phyloP scores from a whole-genome alignment of 2,113 vertebrate species.

The Tachysurus fulvidraco region DNA sequence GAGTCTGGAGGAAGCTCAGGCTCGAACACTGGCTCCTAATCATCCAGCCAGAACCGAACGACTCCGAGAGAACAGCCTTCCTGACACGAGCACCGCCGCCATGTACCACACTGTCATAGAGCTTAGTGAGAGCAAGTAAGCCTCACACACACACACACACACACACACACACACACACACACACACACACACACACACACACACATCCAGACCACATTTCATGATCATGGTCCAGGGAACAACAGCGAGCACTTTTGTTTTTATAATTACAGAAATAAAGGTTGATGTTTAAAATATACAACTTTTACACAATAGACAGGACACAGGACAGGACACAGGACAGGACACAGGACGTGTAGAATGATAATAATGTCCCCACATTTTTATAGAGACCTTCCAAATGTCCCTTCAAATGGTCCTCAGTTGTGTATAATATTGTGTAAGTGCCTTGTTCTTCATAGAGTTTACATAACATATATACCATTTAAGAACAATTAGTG shows the following conservation, averaged over 20 bases:
- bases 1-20: slow-evolving; percentile 94
- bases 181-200: not conserved
- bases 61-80: slow-evolving; percentile 87
- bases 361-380: too few species aligned
- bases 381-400: not conserved
- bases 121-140: slow-evolving; percentile 90
- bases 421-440: not conserved
- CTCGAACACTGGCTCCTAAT: slow-evolving; percentile 83
- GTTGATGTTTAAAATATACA: not conserved
- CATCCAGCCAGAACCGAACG: slow-evolving; percentile 87
- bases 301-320: not conserved
- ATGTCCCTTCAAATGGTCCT: not conserved
- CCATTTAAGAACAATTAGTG: not conserved
- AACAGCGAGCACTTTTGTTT: not conserved
- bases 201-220: not conserved
- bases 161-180: not conserved
- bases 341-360: not conserved
- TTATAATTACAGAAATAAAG: not conserved
- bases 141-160: not conserved
- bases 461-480: not conserved
- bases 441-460: not conserved
- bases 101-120: slow-evolving; percentile 95
- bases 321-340: not conserved
- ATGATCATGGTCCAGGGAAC: not conserved
- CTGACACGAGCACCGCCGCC: slow-evolving; percentile 84